Evolutionary conservation across 2,113 vertebrate genomes (phyloP).

Genomic region (Cercopithecus mona): DNA sequence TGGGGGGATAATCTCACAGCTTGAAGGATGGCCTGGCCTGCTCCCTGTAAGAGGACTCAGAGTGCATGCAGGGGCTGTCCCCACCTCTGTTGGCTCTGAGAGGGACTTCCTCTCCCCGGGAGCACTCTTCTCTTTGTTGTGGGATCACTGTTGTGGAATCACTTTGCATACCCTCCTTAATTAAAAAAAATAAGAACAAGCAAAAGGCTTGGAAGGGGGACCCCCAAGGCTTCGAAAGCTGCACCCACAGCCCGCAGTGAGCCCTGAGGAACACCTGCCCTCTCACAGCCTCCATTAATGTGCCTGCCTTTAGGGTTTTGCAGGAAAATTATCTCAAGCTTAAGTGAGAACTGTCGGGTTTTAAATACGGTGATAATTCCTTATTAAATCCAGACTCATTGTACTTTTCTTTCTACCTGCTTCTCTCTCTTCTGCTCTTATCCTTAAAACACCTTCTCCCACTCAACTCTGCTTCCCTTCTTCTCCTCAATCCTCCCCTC

Average conservation of each 20-base stretch:
- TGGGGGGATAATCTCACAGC: rapidly evolving
- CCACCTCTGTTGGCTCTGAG: no score
- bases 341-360: background rate
- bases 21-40: background rate
- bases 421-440: background rate
- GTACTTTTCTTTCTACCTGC: background rate
- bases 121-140: background rate
- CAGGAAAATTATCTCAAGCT: background rate
- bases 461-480: rapidly evolving
- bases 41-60: background rate
- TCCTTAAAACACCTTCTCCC: rapidly evolving
- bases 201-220: background rate
- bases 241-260: background rate
- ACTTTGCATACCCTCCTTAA: background rate
- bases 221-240: background rate
- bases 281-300: background rate
- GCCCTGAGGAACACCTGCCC: background rate
- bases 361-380: background rate
- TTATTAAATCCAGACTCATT: rapidly evolving
- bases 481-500: no score
- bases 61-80: background rate
- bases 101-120: background rate
- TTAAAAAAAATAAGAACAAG: background rate
- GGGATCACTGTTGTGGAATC: background rate
- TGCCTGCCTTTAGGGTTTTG: background rate